Percentiles rank a stretch among this genome's conserved stretches.
These are phyloP conservation scores for Mizuhopecten yessoensis DNA, from an alignment of 1,140 invertebrate genomes.

Conservation along the genomic window DNA sequence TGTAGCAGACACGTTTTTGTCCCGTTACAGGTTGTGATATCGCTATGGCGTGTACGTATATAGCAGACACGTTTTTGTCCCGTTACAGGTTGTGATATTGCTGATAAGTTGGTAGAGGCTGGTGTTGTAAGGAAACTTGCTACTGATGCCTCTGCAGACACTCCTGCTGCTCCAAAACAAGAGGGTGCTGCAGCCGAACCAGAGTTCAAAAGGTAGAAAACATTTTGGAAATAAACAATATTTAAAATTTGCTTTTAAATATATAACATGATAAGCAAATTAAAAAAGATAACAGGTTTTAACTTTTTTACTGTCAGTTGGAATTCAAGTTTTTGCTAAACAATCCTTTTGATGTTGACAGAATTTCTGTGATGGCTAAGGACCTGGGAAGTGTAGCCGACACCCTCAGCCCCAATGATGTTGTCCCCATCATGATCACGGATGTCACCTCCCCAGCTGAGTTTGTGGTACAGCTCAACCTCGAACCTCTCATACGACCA, in stretches of 20 bases:
- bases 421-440: neutral
- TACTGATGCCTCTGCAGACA: neutral
- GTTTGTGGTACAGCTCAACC: neutral
- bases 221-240: neutral
- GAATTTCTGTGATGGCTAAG: conserved; percentile 30
- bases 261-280: no score
- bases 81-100: neutral
- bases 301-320: no score
- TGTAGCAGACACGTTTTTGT: no score
- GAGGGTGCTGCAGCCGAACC: neutral
- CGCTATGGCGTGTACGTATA: no score
- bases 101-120: neutral
- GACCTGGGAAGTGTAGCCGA: neutral
- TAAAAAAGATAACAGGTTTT: no score
- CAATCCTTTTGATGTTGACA: neutral
- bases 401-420: neutral
- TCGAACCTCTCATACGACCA: neutral
- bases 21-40: no score
- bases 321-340: no score
- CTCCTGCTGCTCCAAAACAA: neutral
- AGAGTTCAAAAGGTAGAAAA: neutral
- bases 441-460: neutral
- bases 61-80: neutral
- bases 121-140: neutral
- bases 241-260: no score